Evolutionary conservation across 2,797 vertebrate genomes (phyloP).

Genomic region (Coluber constrictor): DNA sequence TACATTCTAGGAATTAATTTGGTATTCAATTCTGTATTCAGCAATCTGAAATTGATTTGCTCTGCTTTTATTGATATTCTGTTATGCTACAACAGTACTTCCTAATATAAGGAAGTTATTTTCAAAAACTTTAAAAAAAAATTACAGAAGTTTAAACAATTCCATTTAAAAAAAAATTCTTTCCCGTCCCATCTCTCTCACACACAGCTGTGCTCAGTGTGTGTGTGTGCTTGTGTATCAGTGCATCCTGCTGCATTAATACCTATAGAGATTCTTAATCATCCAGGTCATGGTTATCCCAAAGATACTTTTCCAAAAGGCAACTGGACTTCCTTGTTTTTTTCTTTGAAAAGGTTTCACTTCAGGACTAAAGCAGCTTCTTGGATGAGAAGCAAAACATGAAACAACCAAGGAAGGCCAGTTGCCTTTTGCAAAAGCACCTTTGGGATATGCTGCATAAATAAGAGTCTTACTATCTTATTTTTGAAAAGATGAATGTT

Average conservation of each 20-base stretch:
- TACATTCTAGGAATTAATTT: background rate
- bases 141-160: conserved; percentile 5
- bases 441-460: rapidly evolving
- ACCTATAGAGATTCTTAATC: conserved; percentile 1
- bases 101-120: background rate
- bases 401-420: background rate
- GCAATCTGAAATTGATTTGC: background rate
- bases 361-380: background rate
- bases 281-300: background rate
- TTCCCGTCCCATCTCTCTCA: background rate
- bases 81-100: background rate
- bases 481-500: background rate
- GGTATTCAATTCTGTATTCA: background rate
- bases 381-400: background rate
- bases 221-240: background rate
- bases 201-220: background rate
- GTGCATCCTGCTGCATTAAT: rapidly evolving
- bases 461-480: background rate
- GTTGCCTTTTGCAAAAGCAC: background rate
- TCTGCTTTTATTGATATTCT: conserved; percentile 1
- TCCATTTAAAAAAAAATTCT: background rate
- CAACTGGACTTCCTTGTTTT: background rate
- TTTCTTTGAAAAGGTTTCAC: background rate
- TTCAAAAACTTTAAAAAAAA: background rate
- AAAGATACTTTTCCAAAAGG: background rate